Evolutionary conservation across 2,113 vertebrate species (phyloP).

Genomic region (Phrynocephalus versicolor): DNA sequence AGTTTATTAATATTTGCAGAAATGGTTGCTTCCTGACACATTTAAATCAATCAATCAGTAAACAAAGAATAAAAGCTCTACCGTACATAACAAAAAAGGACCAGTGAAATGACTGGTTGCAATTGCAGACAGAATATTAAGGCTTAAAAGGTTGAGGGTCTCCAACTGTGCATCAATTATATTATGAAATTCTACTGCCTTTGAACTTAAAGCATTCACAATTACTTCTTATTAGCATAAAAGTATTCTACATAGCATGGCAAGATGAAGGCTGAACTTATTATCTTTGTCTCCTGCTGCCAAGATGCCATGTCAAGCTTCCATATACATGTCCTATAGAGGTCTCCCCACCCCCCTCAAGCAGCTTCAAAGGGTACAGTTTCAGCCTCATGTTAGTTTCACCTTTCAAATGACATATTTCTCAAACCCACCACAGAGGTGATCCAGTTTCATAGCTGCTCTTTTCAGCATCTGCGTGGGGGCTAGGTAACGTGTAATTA

Average conservation of each 20-base stretch:
- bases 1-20: neutral
- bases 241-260: neutral
- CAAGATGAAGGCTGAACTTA: slow-evolving; percentile 21
- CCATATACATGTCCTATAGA: neutral
- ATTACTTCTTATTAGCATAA: slow-evolving; percentile 6
- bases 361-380: neutral
- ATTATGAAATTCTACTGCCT: neutral
- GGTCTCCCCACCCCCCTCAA: neutral
- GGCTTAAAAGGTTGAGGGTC: neutral
- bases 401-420: neutral
- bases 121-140: neutral
- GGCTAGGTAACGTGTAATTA: neutral
- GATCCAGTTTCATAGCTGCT: neutral
- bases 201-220: slow-evolving; percentile 14
- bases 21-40: neutral
- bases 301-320: neutral
- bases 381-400: neutral
- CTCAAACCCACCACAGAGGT: neutral
- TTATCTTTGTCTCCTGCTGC: slow-evolving; percentile 11
- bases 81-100: neutral
- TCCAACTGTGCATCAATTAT: neutral
- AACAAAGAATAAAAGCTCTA: neutral
- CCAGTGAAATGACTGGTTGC: neutral
- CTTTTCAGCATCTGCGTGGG: neutral
- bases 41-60: neutral